These are phyloP conservation scores for Heteronetta atricapilla DNA, from an alignment of 2,113 vertebrate genomes.

Conservation along the genomic window DNA sequence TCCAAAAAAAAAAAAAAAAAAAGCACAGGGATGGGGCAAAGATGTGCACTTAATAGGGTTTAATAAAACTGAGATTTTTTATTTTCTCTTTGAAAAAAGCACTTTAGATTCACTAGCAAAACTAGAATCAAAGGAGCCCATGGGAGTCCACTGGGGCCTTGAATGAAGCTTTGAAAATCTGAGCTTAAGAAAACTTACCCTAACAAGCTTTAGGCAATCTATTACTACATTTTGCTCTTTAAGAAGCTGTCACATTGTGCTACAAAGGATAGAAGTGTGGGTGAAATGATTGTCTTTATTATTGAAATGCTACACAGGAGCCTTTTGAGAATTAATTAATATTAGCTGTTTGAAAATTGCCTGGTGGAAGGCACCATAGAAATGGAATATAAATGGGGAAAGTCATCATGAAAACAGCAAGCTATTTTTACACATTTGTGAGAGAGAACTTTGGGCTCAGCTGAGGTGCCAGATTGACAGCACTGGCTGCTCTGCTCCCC, in stretches of 20 bases:
- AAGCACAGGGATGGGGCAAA: not conserved
- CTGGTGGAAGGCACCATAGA: not conserved
- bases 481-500: not conserved
- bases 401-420: not conserved
- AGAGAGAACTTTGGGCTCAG: not conserved
- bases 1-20: not conserved
- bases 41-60: not conserved
- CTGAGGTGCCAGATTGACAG: not conserved
- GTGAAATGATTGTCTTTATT: conserved; percentile 4
- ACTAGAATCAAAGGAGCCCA: conserved; percentile 16
- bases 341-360: conserved; percentile 13
- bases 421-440: not conserved
- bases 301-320: not conserved
- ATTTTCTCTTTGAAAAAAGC: not conserved
- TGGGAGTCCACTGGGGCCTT: not conserved
- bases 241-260: not conserved
- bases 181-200: not conserved
- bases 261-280: not conserved
- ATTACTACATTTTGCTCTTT: conserved; percentile 7
- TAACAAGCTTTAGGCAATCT: not conserved
- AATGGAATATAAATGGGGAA: not conserved
- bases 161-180: conserved; percentile 26
- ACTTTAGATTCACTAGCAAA: conserved; percentile 2
- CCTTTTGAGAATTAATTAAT: conserved; percentile 46
- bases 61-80: not conserved